Base-by-base conservation (phyloP, 2,113 vertebrate genomes). In the Megaleporinus macrocephalus region DNA sequence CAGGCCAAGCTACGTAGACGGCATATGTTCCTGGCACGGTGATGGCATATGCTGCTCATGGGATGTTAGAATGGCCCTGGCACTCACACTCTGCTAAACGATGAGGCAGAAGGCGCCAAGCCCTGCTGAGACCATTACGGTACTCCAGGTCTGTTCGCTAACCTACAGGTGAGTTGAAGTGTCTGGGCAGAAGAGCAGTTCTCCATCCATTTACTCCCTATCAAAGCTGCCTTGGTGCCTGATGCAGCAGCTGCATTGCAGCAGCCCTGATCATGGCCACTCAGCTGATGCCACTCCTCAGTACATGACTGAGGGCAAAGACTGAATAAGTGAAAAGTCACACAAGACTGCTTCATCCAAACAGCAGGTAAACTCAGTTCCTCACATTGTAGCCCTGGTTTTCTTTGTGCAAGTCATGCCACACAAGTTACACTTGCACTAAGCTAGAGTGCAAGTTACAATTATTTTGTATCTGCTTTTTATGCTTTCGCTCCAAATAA, bases 171-270 rank as follows among this genome's bases (percentile, higher is more conserved):
- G 44, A 71, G 36, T 27, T 15, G 20, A 27, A 5, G 14, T 83
- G 85, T 87, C 76, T 83, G 78, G 83, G 88, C 80, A 70, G 51
- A 69, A 53, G 26, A 24, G 57, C 24, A 30, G 12, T 30, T 4
- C 9, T 18, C 14, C 65, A 68, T 68, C 10, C 66, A 70, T 70
- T 24, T 36, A 70, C n/a, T 73, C 73, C 75, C 83, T 10, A 73
- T 85, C 87, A 88, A 89, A 88, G 57, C 69, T 22, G 57, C 26
- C 13, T 29, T 47, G 59, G 69, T 88, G 87, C 90, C 79, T 89
- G 84, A 86, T 83, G 89, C 81, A 86, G 89, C 89, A 90, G 88
- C 93, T 92, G 93, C 92, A 93, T 90, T 93, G 92, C 91, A 94
- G 90, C 89, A 88, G 90, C 82, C 22, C 73, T 80, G n/a, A 76